Conservation (phyloP, 2,888 invertebrate species). For the Eurois occulta region DNA sequence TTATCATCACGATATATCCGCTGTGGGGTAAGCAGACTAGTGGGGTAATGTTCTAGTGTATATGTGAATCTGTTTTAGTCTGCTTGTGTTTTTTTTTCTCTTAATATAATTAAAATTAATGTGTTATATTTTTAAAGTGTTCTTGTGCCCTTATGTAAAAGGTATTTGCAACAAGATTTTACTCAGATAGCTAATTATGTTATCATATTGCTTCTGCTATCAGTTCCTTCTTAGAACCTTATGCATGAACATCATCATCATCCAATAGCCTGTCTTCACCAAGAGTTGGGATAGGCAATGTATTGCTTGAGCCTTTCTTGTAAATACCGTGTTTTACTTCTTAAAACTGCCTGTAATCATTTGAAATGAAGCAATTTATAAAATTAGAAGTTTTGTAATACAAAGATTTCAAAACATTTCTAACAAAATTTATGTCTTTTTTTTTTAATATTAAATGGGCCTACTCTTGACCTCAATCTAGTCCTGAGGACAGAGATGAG, state of each 20-base stretch:
- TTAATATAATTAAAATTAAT: background rate
- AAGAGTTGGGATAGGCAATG: background rate
- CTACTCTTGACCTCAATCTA: too few species aligned
- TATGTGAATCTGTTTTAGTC: slow-evolving; percentile 1
- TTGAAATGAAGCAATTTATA: background rate
- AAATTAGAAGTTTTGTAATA: background rate
- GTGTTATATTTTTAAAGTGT: background rate
- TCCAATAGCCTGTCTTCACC: background rate
- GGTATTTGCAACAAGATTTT: slow-evolving; percentile 11
- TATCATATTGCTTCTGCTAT: background rate
- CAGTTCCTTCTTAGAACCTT: background rate
- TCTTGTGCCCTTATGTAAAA: background rate
- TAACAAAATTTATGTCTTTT: too few species aligned
- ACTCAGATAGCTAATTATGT: background rate
- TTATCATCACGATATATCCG: slow-evolving; percentile 63
- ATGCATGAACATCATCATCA: background rate
- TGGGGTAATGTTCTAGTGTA: slow-evolving; percentile 26
- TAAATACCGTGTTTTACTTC: background rate
- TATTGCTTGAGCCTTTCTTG: background rate
- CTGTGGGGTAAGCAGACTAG: slow-evolving; percentile 35
- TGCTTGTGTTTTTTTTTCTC: slow-evolving; percentile 9
- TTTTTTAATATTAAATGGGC: too few species aligned
- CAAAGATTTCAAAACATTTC: background rate
- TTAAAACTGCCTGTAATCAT: background rate
- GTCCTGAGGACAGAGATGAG: too few species aligned